Percentiles rank a stretch among this genome's conserved stretches.
Conservation (phyloP, 2,888 invertebrate genomes). For the Ectobius pallidus region DNA sequence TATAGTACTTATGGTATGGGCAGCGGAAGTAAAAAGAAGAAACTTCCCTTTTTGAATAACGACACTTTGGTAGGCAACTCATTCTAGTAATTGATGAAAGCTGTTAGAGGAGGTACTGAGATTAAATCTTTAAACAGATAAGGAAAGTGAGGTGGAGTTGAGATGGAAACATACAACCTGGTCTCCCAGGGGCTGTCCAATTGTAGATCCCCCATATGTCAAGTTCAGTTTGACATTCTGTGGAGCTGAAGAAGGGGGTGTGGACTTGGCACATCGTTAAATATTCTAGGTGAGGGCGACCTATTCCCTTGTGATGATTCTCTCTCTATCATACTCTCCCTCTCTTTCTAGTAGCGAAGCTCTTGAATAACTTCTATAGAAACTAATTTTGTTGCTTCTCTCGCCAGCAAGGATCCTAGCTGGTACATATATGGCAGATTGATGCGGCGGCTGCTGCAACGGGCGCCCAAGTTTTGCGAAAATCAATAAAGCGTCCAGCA, state of each 20-base stretch:
- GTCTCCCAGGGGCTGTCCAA: too few relatives aligned
- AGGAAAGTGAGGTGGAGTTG: too few relatives aligned
- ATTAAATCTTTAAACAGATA: too few relatives aligned
- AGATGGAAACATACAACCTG: too few relatives aligned
- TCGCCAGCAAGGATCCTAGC: neutral
- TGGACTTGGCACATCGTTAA: neutral
- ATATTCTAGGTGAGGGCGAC: neutral
- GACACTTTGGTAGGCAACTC: too few relatives aligned
- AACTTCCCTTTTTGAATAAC: too few relatives aligned
- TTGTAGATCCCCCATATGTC: neutral
- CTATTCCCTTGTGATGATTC: too few relatives aligned
- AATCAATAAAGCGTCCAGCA: conserved; percentile 6
- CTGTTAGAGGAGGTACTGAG: too few relatives aligned
- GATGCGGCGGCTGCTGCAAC: neutral
- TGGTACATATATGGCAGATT: conserved; percentile 8
- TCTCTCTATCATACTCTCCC: too few relatives aligned
- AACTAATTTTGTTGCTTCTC: conserved; percentile 17
- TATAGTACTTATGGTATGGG: too few relatives aligned
- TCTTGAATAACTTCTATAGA: conserved; percentile 19
- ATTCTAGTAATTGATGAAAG: too few relatives aligned
- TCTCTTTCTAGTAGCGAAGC: neutral
- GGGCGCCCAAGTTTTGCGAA: conserved; percentile 13
- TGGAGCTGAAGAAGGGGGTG: neutral
- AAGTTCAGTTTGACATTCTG: neutral
- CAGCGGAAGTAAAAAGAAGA: too few relatives aligned